Evolutionary conservation across 2,797 vertebrate species (phyloP).

Genomic region (Pyrocephalus nanus): DNA sequence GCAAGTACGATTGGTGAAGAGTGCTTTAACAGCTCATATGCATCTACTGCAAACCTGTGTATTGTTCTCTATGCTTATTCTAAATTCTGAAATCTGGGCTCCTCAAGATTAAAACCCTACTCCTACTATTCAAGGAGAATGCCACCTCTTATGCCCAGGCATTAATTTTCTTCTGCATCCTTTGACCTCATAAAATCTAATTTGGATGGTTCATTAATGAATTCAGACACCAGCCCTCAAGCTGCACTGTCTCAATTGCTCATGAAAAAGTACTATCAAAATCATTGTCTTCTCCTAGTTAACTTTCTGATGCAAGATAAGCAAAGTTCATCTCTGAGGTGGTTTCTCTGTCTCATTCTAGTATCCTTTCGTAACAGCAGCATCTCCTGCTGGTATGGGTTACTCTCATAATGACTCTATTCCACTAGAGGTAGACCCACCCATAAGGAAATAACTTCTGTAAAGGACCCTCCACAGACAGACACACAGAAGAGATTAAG

Average conservation of each 20-base stretch:
- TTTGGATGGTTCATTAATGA: neutral
- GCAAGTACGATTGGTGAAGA: neutral
- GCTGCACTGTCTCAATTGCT: neutral
- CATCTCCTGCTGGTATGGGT: neutral
- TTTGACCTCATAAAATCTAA: neutral
- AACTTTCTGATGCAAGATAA: neutral
- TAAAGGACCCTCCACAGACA: neutral
- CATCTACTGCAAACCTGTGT: neutral
- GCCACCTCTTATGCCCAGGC: neutral
- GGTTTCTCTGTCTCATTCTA: neutral
- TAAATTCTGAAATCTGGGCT: neutral
- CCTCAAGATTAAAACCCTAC: neutral
- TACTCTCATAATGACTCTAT: neutral
- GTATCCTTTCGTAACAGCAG: neutral
- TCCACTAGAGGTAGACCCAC: neutral
- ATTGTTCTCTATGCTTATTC: neutral
- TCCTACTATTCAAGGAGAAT: neutral
- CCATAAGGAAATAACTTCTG: neutral
- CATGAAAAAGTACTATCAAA: neutral
- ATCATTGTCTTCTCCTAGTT: neutral
- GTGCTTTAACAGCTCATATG: neutral
- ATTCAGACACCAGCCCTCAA: neutral
- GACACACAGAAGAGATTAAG: neutral
- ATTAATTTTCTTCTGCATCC: neutral
- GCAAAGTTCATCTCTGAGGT: neutral